Conservation (phyloP, 2,888 invertebrate genomes). For the Nasonia oneida region DNA sequence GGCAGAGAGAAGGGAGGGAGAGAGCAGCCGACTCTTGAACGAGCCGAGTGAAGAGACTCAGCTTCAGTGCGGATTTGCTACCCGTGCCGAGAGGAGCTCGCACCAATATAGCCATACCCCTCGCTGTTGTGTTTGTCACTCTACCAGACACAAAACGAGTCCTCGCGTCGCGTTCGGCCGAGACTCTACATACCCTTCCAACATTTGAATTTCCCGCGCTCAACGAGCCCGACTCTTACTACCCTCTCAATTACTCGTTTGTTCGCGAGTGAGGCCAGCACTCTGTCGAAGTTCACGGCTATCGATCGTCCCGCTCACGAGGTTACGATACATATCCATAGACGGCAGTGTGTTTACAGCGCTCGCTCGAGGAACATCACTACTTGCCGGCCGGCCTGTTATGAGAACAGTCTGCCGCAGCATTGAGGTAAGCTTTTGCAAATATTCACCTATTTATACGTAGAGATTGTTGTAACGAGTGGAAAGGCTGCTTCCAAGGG, state of each 20-base stretch:
- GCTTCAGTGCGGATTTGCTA: constrained; percentile 64
- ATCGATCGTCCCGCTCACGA: background rate
- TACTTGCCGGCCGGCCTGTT: constrained; percentile 38
- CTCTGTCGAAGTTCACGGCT: background rate
- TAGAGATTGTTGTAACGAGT: background rate
- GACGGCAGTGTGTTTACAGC: background rate
- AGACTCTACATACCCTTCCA: too few species aligned
- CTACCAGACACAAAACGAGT: too few species aligned
- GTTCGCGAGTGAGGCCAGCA: background rate
- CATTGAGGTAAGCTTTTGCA: background rate
- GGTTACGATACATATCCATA: background rate
- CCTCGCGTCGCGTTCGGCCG: too few species aligned
- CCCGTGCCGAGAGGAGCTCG: constrained; percentile 44
- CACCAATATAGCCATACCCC: background rate
- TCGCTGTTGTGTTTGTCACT: too few species aligned
- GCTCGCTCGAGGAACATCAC: background rate
- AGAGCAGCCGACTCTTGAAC: constrained; percentile 1
- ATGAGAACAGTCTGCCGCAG: constrained; percentile 21
- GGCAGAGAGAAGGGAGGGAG: constrained; percentile 19
- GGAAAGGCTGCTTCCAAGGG: background rate
- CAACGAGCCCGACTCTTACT: background rate
- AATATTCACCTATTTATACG: background rate
- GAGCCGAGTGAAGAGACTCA: constrained; percentile 53
- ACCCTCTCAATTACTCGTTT: too few species aligned
- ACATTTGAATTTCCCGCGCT: background rate